These are phyloP conservation scores for Hafferia zeledoni DNA, from an alignment of 2,797 vertebrate species.

Conservation along the genomic window DNA sequence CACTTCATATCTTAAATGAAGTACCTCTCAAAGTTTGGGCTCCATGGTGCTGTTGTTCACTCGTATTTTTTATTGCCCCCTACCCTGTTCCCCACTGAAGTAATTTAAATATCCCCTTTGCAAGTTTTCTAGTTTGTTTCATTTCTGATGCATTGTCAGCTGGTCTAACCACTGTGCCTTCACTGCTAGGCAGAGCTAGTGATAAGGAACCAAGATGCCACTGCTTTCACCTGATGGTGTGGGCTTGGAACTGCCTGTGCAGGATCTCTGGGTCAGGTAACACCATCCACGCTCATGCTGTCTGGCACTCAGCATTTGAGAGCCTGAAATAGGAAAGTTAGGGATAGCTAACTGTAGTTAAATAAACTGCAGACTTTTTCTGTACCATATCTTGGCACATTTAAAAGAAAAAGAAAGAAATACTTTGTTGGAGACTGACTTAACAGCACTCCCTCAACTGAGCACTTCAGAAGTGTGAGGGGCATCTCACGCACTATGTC, in stretches of 20 bases:
- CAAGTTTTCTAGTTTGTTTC: neutral
- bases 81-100: neutral
- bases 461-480: accelerated
- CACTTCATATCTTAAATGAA: neutral
- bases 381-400: neutral
- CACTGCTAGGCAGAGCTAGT: neutral
- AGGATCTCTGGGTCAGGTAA: neutral
- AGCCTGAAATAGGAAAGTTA: neutral
- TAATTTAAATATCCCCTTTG: neutral
- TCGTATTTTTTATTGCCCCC: neutral
- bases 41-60: neutral
- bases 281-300: accelerated
- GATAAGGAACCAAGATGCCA: neutral
- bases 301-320: neutral
- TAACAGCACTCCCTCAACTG: neutral
- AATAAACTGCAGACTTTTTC: neutral
- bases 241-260: neutral
- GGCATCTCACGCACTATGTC: accelerated
- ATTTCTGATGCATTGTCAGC: neutral
- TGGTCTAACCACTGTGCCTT: neutral
- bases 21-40: neutral
- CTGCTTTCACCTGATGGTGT: neutral
- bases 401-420: neutral
- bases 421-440: neutral
- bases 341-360: neutral